Percentiles rank a stretch among this genome's conserved stretches.
Conservation (phyloP, 2,888 invertebrate species). For the Aphidius colemani region DNA sequence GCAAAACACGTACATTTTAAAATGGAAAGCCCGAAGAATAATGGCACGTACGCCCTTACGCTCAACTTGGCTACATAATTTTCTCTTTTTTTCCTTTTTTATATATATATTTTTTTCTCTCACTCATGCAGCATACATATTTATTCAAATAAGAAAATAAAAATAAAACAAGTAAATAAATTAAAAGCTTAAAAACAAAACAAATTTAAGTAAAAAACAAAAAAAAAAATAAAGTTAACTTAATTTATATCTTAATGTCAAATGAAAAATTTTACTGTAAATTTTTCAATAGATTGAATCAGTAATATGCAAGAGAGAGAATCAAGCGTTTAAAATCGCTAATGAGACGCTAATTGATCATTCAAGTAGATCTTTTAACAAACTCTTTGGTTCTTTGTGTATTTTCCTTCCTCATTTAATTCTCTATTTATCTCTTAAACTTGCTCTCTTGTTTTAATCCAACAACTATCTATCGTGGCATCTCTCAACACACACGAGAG, state of each 20-base stretch:
- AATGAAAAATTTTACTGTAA: not conserved
- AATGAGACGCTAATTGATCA: constrained; percentile 46
- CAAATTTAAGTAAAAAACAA: not conserved
- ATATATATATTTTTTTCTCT: constrained; percentile 5
- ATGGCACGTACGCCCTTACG: constrained; percentile 31
- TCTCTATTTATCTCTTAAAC: constrained; percentile 15
- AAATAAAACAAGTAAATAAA: constrained; percentile 5
- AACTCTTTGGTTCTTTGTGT: not conserved
- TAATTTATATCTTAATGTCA: not conserved
- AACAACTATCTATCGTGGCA: constrained; percentile 3
- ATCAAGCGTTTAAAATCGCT: constrained; percentile 31
- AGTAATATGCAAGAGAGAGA: not conserved
- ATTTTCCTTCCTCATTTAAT: constrained; percentile 15
- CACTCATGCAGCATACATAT: constrained; percentile 11
- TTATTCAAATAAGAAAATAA: constrained; percentile 9
- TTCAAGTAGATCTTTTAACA: constrained; percentile 14
- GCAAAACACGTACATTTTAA: constrained; percentile 51
- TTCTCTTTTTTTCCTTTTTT: constrained; percentile 15
- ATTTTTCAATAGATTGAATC: not conserved
- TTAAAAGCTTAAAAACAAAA: not conserved
- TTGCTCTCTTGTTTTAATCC: constrained; percentile 12
- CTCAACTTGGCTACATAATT: constrained; percentile 3
- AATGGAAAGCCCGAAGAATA: constrained; percentile 40
- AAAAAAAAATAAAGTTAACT: no score
- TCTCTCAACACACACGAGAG: constrained; percentile 11